Evolutionary conservation across 2,888 invertebrate species (phyloP).

Genomic region (Thymelicus sylvestris): DNA sequence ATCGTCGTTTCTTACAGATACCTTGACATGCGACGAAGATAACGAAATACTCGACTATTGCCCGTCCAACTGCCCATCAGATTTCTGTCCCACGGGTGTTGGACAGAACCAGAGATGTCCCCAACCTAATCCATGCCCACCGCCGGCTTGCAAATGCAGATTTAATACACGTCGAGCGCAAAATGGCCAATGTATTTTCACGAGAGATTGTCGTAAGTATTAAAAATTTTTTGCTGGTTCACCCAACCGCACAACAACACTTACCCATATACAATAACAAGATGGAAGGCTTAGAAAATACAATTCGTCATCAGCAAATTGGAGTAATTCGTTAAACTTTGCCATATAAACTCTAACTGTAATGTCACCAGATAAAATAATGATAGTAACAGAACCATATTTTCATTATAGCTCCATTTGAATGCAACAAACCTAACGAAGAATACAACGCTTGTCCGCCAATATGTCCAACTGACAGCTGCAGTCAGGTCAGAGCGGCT

Average conservation of each 20-base stretch:
- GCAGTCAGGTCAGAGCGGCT: constrained; percentile 46
- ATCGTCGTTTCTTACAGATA: neutral
- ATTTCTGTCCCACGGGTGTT: constrained; percentile 53
- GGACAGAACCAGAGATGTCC: constrained; percentile 44
- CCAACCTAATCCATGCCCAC: constrained; percentile 47
- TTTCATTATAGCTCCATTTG: constrained; percentile 48
- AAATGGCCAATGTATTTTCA: constrained; percentile 56
- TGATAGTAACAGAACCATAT: neutral
- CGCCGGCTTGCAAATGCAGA: constrained; percentile 54
- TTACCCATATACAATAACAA: too few species aligned
- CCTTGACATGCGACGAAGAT: constrained; percentile 44
- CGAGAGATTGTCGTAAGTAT: constrained; percentile 52
- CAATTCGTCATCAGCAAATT: too few species aligned
- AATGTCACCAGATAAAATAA: neutral
- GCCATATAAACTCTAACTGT: too few species aligned
- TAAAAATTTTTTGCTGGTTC: neutral
- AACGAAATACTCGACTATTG: constrained; percentile 52
- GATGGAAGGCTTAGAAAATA: too few species aligned
- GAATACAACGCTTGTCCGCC: constrained; percentile 46
- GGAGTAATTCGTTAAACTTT: too few species aligned
- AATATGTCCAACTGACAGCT: constrained; percentile 50
- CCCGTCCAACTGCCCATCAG: constrained; percentile 50
- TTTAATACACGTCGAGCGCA: constrained; percentile 55
- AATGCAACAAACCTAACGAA: constrained; percentile 47
- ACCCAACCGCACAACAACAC: too few species aligned